Evolutionary conservation across 1,140 invertebrate species (phyloP).

Genomic region (Leptinotarsa texana): DNA sequence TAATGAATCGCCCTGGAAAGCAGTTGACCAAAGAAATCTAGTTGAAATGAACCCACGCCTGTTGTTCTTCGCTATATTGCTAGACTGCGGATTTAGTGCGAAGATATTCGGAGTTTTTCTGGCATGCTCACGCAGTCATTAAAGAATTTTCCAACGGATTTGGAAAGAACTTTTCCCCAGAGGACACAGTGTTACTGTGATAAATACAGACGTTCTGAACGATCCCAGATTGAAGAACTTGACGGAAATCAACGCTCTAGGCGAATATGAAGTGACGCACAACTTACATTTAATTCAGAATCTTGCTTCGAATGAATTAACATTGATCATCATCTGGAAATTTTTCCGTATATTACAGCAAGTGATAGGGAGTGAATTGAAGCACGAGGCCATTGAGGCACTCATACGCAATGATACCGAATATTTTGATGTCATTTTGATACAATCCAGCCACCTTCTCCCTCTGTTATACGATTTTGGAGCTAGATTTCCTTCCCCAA

Average conservation of each 20-base stretch:
- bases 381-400: not conserved
- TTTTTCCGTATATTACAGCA: not conserved
- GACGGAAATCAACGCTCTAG: conserved; percentile 38
- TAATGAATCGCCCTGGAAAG: too few relatives aligned
- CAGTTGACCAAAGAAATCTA: too few relatives aligned
- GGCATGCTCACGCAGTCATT: conserved; percentile 58
- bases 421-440: not conserved
- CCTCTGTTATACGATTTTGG: not conserved
- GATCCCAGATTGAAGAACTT: conserved; percentile 38
- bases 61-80: too few relatives aligned
- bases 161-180: conserved; percentile 46
- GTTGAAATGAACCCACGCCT: too few relatives aligned
- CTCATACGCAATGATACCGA: not conserved
- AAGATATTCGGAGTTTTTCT: conserved; percentile 61
- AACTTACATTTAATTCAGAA: not conserved
- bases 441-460: not conserved
- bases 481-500: not conserved
- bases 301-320: not conserved
- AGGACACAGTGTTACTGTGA: conserved; percentile 42
- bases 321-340: not conserved
- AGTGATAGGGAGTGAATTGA: conserved; percentile 27
- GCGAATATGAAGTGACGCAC: conserved; percentile 1
- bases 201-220: conserved; percentile 39
- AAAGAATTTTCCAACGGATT: conserved; percentile 54
- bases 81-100: conserved; percentile 25